Evolutionary conservation across 2,888 invertebrate genomes (phyloP), one percentile per base, ranked within the genome.

Genomic region (Megaustenia siamemsis): DNA sequence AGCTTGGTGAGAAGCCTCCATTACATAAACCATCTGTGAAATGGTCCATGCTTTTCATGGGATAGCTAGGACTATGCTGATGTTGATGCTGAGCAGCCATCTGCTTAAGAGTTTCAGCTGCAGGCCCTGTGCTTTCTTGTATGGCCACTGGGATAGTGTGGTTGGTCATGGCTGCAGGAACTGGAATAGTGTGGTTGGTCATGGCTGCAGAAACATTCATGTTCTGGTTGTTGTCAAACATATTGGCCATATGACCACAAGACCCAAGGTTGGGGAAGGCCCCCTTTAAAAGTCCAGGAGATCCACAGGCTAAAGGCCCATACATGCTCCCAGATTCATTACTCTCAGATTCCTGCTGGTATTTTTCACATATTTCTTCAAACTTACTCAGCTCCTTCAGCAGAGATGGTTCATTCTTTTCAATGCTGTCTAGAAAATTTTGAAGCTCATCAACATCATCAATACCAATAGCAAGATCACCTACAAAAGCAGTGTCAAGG

Each of bases 21-120:
- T 88, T 88, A 35, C 87, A 83, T 35, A 82, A 69, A n/a, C 83
- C 85, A 53, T 88, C 88, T 4, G 86, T 35, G 53, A 82, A 88
- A 40, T 85, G 83, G 24, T 87, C 85, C 49, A 93, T 92, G 92
- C 90, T 92, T 85, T 90, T 90, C 77, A 90, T 89, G 43, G 88
- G 88, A 66, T 88, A 90, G 38, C 88, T 87, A 38, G 88, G 88
- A 35, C 84, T 85, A 40, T 73, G 71, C 86, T 92, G 91, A 94
- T 97, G 97, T 94, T 98, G 98, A 94, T 98, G 98, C 94, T 98
- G 98, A 93, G 98, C 98, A 63, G 98, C 98, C 98, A 98, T 98
- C 92, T 98, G 98, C 93, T 98, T 98, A 82, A 98, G 95, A 0
- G 98, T 98, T 95, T 98, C 98, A 75, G 98, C 98, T 0, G 98